Percentiles rank a stretch among this genome's conserved stretches.
These are phyloP conservation scores for Diplodus sargus DNA, from an alignment of 2,797 vertebrate species.

Conservation along the genomic window DNA sequence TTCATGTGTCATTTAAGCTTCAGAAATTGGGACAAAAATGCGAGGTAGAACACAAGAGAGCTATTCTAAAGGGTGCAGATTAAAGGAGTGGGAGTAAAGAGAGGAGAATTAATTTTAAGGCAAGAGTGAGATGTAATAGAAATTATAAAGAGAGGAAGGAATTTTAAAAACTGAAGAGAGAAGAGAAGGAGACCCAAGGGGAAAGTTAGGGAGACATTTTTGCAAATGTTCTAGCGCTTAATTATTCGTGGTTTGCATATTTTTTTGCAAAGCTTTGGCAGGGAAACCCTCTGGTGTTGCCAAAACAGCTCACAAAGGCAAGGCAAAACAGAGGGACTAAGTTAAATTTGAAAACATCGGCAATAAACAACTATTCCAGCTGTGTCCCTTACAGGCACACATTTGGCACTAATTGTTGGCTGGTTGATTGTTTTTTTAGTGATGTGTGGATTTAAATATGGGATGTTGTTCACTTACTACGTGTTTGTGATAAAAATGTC, in stretches of 20 bases:
- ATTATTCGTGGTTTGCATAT: conserved; percentile 22
- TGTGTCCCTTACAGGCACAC: not conserved
- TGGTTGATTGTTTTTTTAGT: not conserved
- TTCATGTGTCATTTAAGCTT: not conserved
- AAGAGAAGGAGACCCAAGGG: not conserved
- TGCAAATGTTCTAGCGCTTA: conserved; percentile 4
- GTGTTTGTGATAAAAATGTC: not conserved
- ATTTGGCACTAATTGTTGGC: not conserved
- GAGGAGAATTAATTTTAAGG: not conserved
- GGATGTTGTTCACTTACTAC: not conserved
- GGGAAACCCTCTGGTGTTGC: not conserved
- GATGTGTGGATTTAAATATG: not conserved
- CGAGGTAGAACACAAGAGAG: too few species aligned
- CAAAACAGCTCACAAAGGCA: conserved; percentile 26
- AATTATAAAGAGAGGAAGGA: not conserved
- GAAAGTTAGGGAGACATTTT: not conserved
- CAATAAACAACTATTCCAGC: conserved; percentile 8
- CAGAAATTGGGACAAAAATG: not conserved
- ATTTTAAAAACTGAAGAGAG: not conserved
- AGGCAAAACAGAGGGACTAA: not conserved
- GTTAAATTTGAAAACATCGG: not conserved
- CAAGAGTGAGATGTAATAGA: not conserved
- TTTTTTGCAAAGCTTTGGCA: conserved; percentile 29
- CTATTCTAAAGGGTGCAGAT: not conserved
- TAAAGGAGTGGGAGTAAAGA: not conserved